phyloP scores from a whole-genome alignment of 2,888 invertebrate species.

The Julus scandinavius region DNA sequence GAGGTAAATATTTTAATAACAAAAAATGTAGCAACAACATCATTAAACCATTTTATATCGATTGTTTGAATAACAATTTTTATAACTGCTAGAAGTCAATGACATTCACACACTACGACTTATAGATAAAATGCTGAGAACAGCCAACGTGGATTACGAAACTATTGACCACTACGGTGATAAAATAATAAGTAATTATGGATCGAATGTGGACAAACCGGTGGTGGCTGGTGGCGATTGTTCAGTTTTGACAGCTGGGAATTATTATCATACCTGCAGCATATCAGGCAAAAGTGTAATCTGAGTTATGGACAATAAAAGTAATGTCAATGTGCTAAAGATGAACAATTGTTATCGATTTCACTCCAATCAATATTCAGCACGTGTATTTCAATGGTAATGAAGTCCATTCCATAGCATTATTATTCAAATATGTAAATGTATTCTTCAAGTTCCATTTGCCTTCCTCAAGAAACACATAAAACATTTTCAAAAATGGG shows the following conservation, averaged over 20 bases:
- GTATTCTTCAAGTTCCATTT: not conserved
- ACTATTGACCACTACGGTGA: slow-evolving; percentile 6
- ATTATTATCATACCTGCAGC: slow-evolving; percentile 13
- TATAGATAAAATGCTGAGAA: slow-evolving; percentile 16
- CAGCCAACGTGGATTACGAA: not conserved
- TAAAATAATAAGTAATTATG: slow-evolving; percentile 21
- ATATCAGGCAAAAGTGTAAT: not conserved
- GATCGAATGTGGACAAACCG: slow-evolving; percentile 26
- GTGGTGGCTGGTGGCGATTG: slow-evolving; percentile 9
- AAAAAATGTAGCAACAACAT: slow-evolving; percentile 30
- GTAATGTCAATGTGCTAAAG: slow-evolving; percentile 13
- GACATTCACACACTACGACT: not conserved
- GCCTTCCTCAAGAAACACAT: too few species aligned
- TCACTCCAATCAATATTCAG: not conserved
- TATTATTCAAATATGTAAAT: slow-evolving; percentile 3
- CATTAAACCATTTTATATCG: slow-evolving; percentile 9
- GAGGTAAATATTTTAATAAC: not conserved
- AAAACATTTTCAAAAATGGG: too few species aligned
- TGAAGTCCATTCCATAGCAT: not conserved
- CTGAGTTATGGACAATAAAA: slow-evolving; percentile 22
- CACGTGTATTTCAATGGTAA: not conserved
- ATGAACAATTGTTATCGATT: slow-evolving; percentile 12
- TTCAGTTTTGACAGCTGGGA: not conserved
- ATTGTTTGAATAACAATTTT: slow-evolving; percentile 7
- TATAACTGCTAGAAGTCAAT: slow-evolving; percentile 7